Evolutionary conservation across 2,797 vertebrate genomes (phyloP), one percentile per base, ranked within the genome.

Genomic region (Otolemur crassicaudatus): DNA sequence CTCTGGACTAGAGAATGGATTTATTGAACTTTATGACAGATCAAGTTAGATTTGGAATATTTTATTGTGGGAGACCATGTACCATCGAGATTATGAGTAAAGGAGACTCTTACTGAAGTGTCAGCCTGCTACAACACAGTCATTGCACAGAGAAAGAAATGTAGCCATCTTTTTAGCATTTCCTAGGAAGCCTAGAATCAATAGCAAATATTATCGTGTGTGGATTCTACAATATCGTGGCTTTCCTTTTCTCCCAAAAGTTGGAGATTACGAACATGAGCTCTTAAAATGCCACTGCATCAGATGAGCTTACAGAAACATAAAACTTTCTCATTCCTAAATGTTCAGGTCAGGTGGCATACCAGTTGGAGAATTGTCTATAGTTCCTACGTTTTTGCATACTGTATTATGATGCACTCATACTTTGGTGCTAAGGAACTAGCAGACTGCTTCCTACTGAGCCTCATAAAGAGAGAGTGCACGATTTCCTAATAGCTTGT

Each of bases 281-380:
- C 90, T 96, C 81, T 97, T 90, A 67, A 69, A 7, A 92, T 75
- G 29, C 94, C 75, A 4, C 27, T 77, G 27, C 60, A 1, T 96
- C 93, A 94, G 95, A 95, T 58, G 49, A 29, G 14, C 58, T 43
- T 87, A 63, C 23, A 0, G 0, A 96, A 95, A 43, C 77, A 13
- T 25, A 67, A 56, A 69, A 16, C 75, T 43, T 80, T 75, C 31
- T 7, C 37, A 31, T 83, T n/a, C 63, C 53, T 83, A 22, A 2
- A 11, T 65, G 61, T 29, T 1, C 72, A 80, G 86, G 20, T 94
- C 5, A 0, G 58, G 20, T 49, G 25, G 63, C 5, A 0, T 70
- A 19, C 53, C 89, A 93, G 69, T 23, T 67, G 75, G 77, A 89
- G 31, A 97, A 87, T 63, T 65, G 34, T 70, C 61, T 76, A 34